Percentiles rank a stretch among this genome's conserved stretches.
phyloP scores from a whole-genome alignment of 2,113 vertebrate species.

The Pitta sordida region DNA sequence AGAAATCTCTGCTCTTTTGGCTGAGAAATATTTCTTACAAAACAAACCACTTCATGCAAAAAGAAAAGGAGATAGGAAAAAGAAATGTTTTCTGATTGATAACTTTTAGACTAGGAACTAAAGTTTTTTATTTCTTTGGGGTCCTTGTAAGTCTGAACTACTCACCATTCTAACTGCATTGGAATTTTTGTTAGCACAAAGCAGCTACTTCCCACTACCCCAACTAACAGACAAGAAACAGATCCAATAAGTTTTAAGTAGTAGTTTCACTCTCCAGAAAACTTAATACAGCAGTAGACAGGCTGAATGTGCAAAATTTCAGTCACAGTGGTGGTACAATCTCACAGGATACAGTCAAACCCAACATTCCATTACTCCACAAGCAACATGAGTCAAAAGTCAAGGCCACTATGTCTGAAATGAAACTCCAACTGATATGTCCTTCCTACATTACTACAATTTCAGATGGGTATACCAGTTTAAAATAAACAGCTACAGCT shows the following conservation, averaged over 20 bases:
- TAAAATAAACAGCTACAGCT: not conserved
- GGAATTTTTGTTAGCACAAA: not conserved
- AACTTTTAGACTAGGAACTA: not conserved
- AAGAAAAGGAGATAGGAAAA: not conserved
- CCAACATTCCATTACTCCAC: not conserved
- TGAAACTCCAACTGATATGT: not conserved
- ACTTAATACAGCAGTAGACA: not conserved
- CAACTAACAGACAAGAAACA: not conserved
- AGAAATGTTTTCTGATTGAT: not conserved
- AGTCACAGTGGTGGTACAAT: not conserved
- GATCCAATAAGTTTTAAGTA: not conserved
- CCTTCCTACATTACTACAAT: not conserved
- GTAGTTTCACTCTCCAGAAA: not conserved
- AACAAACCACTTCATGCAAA: not conserved
- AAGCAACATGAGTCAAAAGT: not conserved
- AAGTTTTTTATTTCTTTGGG: not conserved
- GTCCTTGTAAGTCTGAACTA: not conserved
- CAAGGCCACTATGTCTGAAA: not conserved
- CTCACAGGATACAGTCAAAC: not conserved
- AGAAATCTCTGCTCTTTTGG: not conserved
- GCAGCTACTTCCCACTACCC: not conserved
- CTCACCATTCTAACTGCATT: not conserved
- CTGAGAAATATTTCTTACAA: not conserved
- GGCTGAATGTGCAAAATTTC: not conserved
- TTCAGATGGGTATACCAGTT: not conserved